Evolutionary conservation across 1,140 invertebrate species (phyloP).

Genomic region (Zelostemma sp.): DNA sequence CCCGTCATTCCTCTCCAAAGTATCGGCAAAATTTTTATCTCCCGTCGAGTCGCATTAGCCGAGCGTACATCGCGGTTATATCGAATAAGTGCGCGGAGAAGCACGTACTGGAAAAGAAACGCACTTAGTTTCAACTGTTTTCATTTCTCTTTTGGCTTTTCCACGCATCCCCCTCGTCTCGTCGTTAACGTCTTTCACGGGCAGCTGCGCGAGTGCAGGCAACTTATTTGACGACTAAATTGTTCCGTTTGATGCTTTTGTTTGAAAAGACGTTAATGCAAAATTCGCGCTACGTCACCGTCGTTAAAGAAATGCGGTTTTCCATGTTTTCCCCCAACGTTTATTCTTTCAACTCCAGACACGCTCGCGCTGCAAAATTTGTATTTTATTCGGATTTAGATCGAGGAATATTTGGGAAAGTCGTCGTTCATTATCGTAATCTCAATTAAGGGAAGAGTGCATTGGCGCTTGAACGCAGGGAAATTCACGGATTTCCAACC

Average conservation of each 20-base stretch:
- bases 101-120: constrained; percentile 12
- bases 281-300: too few species aligned
- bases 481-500: constrained; percentile 16
- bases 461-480: constrained; percentile 3
- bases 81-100: constrained; percentile 9
- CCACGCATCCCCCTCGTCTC: constrained; percentile 24
- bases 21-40: constrained; percentile 20
- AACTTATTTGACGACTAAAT: constrained; percentile 60
- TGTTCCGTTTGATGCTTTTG: constrained; percentile 56
- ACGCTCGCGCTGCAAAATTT: too few species aligned
- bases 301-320: too few species aligned
- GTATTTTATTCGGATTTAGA: too few species aligned
- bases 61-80: constrained; percentile 16
- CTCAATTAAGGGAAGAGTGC: background rate
- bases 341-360: too few species aligned
- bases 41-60: constrained; percentile 32
- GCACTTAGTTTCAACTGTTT: constrained; percentile 24
- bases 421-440: constrained; percentile 2
- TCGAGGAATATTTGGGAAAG: background rate
- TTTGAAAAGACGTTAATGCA: too few species aligned
- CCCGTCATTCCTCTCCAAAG: background rate
- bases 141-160: constrained; percentile 30
- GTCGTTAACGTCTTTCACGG: constrained; percentile 26
- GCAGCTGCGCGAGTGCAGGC: background rate
- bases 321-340: too few species aligned